phyloP scores from a whole-genome alignment of 2,797 vertebrate genomes.

The Epinephelus awoara region DNA sequence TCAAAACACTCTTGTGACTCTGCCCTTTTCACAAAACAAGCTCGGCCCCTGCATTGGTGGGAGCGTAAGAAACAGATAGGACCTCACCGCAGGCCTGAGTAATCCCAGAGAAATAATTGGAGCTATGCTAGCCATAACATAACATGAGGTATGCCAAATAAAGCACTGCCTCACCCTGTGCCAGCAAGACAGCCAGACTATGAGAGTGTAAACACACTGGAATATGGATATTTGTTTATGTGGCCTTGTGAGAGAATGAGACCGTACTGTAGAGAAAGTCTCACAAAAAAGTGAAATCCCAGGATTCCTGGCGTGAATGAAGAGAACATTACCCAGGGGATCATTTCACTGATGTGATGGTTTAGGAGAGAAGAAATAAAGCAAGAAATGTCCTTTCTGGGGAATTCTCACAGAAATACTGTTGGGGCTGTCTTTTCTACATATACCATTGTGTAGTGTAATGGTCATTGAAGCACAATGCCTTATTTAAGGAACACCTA shows the following conservation, averaged over 20 bases:
- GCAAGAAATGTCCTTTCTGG: conserved; percentile 10
- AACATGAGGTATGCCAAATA: conserved; percentile 77
- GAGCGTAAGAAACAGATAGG: conserved; percentile 54
- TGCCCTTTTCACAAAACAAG: conserved; percentile 79
- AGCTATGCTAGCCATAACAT: conserved; percentile 76
- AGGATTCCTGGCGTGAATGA: conserved; percentile 39
- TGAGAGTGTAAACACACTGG: conserved; percentile 47
- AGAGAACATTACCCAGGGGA: conserved; percentile 25
- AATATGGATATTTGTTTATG: conserved; percentile 58
- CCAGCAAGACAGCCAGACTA: conserved; percentile 28
- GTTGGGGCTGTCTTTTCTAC: conserved; percentile 4
- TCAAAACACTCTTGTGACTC: conserved; percentile 61
- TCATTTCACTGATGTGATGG: conserved; percentile 14
- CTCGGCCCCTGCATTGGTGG: conserved; percentile 55
- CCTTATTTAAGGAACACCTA: background rate
- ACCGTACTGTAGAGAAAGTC: conserved; percentile 47
- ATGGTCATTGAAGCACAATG: background rate
- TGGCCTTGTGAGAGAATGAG: conserved; percentile 64
- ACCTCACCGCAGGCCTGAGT: conserved; percentile 35
- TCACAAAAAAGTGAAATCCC: conserved; percentile 51
- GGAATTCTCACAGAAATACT: background rate
- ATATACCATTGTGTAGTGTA: background rate
- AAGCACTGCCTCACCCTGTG: conserved; percentile 50
- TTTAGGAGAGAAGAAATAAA: conserved; percentile 16
- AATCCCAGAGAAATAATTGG: conserved; percentile 58